Conservation (phyloP, 2,113 vertebrate genomes). For the Cheilinus undulatus region DNA sequence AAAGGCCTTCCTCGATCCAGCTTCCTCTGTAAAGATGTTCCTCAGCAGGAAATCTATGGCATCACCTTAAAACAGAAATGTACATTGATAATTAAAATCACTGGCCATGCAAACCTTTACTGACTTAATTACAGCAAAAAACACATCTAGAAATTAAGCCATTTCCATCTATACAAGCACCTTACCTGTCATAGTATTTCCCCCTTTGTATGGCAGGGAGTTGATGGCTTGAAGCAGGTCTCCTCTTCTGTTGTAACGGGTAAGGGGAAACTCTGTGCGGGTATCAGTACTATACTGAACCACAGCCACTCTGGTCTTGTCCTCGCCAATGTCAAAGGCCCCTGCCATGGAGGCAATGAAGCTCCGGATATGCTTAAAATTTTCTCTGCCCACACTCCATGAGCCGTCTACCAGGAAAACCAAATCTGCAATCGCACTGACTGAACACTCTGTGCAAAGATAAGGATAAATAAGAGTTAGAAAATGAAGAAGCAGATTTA, state of each 20-base stretch:
- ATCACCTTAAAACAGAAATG: slow-evolving; percentile 86
- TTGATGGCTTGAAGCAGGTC: slow-evolving; percentile 94
- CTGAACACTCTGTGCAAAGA: slow-evolving; percentile 89
- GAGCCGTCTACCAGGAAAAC: slow-evolving; percentile 98
- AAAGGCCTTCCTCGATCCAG: slow-evolving; percentile 93
- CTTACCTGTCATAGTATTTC: slow-evolving; percentile 98
- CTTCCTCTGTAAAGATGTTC: slow-evolving; percentile 91
- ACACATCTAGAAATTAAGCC: neutral
- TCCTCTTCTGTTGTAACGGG: slow-evolving; percentile 87
- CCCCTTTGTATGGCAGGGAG: slow-evolving; percentile 97
- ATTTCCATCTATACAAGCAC: neutral
- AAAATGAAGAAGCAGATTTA: neutral
- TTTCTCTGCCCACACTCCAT: slow-evolving; percentile 97
- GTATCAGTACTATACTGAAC: slow-evolving; percentile 98
- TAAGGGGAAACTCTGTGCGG: slow-evolving; percentile 96
- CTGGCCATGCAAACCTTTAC: neutral
- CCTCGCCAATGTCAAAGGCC: slow-evolving; percentile 94
- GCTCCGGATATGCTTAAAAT: slow-evolving; percentile 94
- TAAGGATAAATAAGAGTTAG: slow-evolving; percentile 25
- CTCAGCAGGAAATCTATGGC: slow-evolving; percentile 93
- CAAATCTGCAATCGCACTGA: slow-evolving; percentile 93
- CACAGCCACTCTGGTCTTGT: slow-evolving; percentile 94
- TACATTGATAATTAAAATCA: neutral
- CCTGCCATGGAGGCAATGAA: slow-evolving; percentile 93
- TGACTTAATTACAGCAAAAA: neutral